Base-by-base conservation (phyloP, 2,888 invertebrate species). In the Eremobia ochroleuca region DNA sequence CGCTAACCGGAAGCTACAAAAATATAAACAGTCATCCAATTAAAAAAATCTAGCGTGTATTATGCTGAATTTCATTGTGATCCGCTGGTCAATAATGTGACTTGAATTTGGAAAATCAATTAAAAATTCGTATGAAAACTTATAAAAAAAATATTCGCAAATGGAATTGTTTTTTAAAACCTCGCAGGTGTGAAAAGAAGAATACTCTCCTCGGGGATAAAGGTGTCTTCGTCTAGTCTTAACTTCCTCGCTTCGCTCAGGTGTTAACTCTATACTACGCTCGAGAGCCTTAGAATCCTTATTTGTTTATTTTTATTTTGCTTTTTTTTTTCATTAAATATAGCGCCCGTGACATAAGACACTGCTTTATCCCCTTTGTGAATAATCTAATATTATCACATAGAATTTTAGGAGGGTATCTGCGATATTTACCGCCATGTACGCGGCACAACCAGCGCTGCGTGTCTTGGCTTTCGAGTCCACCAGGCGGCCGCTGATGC, bases 391-490 rank as follows among this genome's bases (percentile, higher is more conserved):
- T n/a, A n/a, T 4, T n/a, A 25, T 46, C 46, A 21, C 21, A 25
- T 49, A 21, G 21, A 49, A 49, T 21, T 49, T 25, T 49, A 49
- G 9, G 52, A 52, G 43, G 13, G 13, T 43, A 43, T 43, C 11
- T 21, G 18, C 0, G 11, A 67, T 40, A 97, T 98, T 97, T 94
- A 99, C 99, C 90, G 99, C 99, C 99, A 99, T 99, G 92, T 99
- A 99, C 2, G 99, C 99, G n/a, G 99, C 99, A 97, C 99, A 99
- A 62, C 99, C 99, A 5, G 99, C 99, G 94, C 99, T 99, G 92
- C 99, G 97, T 34, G 99, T 99, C 96, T 99, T 99, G 5, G 99
- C 99, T 97, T 99, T 99, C 69, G 99, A 99, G 97, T 99, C 99
- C 55, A 99, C 99, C 82, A 99, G 97, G 81, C 99, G 98, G 34